Percentiles rank a stretch among this genome's conserved stretches.
Conservation (phyloP, 2,888 invertebrate species). For the Eustalomyia histrio region DNA sequence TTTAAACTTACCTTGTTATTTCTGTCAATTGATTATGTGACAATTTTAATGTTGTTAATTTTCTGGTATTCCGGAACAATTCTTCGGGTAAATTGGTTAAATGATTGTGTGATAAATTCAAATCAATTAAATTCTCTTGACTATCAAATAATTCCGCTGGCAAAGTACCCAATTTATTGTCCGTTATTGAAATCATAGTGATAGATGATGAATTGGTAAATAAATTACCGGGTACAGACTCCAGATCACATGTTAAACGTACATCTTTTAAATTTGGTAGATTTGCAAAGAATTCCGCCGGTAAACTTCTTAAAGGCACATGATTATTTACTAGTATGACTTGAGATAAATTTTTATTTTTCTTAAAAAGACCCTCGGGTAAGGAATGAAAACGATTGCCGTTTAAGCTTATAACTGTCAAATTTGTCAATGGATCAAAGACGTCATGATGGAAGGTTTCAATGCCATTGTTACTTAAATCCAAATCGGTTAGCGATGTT, state of each 20-base stretch:
- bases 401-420: conserved; percentile 84
- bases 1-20: conserved; percentile 81
- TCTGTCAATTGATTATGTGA: conserved; percentile 83
- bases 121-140: conserved; percentile 82
- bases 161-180: conserved; percentile 82
- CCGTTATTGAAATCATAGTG: conserved; percentile 82
- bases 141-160: conserved; percentile 84
- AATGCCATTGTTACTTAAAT: conserved; percentile 85
- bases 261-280: conserved; percentile 82
- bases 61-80: conserved; percentile 82
- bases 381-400: conserved; percentile 84
- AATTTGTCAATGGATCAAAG: conserved; percentile 83
- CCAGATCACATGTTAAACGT: conserved; percentile 82
- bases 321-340: conserved; percentile 83
- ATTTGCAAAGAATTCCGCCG: conserved; percentile 82
- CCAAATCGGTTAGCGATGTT: conserved; percentile 83
- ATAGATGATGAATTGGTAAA: conserved; percentile 83
- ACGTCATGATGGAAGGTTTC: conserved; percentile 82
- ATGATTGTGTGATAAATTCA: conserved; percentile 85
- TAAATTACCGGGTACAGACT: conserved; percentile 82
- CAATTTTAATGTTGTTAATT: conserved; percentile 83
- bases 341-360: conserved; percentile 81
- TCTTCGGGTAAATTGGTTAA: conserved; percentile 82
- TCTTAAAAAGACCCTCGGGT: conserved; percentile 82
- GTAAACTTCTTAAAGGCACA: conserved; percentile 82